Conservation (phyloP, 2,797 vertebrate genomes). For the Hoplostethus atlanticus region DNA sequence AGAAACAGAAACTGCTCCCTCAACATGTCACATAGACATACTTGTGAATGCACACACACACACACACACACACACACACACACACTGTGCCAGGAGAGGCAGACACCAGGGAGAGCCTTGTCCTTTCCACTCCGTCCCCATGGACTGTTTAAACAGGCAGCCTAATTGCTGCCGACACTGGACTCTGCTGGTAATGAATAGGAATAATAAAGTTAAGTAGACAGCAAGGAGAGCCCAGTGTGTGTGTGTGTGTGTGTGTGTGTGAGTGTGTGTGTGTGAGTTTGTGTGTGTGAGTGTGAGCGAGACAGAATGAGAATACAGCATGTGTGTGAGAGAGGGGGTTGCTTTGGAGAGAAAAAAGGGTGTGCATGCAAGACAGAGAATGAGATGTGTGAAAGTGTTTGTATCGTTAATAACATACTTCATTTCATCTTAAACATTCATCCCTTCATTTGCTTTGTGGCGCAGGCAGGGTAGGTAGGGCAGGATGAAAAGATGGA, state of each 20-base stretch:
- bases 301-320: no score
- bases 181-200: constrained; percentile 46
- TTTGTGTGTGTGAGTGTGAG: no score
- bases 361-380: constrained; percentile 1
- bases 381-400: constrained; percentile 14
- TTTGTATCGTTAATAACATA: constrained; percentile 62
- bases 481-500: constrained; percentile 29
- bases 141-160: constrained; percentile 23
- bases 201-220: constrained; percentile 46
- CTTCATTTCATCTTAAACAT: constrained; percentile 64
- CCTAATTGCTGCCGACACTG: constrained; percentile 41
- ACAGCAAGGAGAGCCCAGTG: constrained; percentile 7
- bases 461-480: constrained; percentile 33
- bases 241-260: constrained; percentile 8
- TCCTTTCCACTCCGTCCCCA: not conserved
- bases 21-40: not conserved
- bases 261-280: not conserved
- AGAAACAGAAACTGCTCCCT: not conserved
- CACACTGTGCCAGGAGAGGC: not conserved
- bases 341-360: not conserved
- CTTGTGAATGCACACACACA: not conserved
- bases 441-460: constrained; percentile 36
- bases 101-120: constrained; percentile 3
- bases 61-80: not conserved
- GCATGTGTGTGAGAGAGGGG: not conserved